Conservation (phyloP, 2,888 invertebrate genomes). For the Coelopa pilipes region DNA sequence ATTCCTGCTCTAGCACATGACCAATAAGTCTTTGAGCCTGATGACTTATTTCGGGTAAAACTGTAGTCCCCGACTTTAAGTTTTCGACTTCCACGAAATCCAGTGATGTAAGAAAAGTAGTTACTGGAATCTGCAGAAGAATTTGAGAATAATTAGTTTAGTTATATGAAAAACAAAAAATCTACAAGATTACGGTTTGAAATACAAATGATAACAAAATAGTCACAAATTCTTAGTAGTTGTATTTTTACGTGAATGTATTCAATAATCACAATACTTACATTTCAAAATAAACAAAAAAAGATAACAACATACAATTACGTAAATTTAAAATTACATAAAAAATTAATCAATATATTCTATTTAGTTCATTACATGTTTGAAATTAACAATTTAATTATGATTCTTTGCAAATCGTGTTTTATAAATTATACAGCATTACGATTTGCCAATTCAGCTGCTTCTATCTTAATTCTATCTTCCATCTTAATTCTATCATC, state of each 20-base stretch:
- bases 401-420: background rate
- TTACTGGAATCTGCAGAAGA: slow-evolving; percentile 49
- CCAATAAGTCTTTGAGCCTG: slow-evolving; percentile 66
- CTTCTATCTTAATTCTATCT: background rate
- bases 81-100: slow-evolving; percentile 67
- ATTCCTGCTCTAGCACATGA: slow-evolving; percentile 67
- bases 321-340: too few species aligned
- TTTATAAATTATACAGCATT: background rate
- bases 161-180: too few species aligned
- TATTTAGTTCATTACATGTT: background rate
- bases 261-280: background rate
- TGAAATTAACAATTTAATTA: slow-evolving; percentile 13
- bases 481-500: slow-evolving; percentile 9
- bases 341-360: too few species aligned
- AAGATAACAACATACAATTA: background rate
- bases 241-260: too few species aligned
- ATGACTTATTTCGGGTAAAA: slow-evolving; percentile 66
- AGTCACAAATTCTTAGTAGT: too few species aligned
- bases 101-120: slow-evolving; percentile 64
- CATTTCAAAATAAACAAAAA: background rate
- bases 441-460: slow-evolving; percentile 4
- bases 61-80: slow-evolving; percentile 66
- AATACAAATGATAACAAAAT: too few species aligned
- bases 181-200: too few species aligned
- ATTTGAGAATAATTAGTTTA: slow-evolving; percentile 44